Base-by-base conservation (phyloP, 2,888 invertebrate species). In the Parapristionchus giblindavisi region DNA sequence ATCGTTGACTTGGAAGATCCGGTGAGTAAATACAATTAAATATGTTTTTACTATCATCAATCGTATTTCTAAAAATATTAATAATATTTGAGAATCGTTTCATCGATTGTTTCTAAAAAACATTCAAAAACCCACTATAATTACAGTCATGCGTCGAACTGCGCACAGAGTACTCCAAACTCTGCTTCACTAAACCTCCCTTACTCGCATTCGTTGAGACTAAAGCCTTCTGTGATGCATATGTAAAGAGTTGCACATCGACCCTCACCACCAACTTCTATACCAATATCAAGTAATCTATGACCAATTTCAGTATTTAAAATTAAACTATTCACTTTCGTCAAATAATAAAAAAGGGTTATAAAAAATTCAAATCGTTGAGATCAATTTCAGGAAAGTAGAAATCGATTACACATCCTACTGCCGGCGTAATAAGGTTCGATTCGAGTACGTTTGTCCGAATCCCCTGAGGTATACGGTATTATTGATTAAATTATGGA, bases 381-480 rank as follows among this genome's bases (percentile, higher is more conserved):
- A n/a, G n/a, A 38, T 38, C 14, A 14, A 48, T 34, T 58, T 1
- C 56, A 72, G 72, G 34, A 27, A 43, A 43, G 60, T 72, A 1
- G 43, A 17, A 2, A 60, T 72, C 60, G 72, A 72, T 48, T 72
- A 34, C 72, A 72, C 72, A 14, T 32, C 60, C 2, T 72, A 72
- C 34, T 72, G 72, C 21, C 8, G 58, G 34, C 21, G 60, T 3
- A 29, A 72, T 48, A 72, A 72, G 48, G 40, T 32, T 3, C 58
- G 72, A 58, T 72, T 60, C 72, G 72, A 72, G 34, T 72, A 72
- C 27, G 72, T 72, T 11, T 72, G 72, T 34, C 72, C 72, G 3
- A 48, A 72, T 3, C 72, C 72, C 21, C 34, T 72, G 48, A 72
- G 72, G 72, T 72, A n/a, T n/a, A n/a, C n/a, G n/a, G n/a, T n/a